Evolutionary conservation across 2,113 vertebrate species (phyloP).

Genomic region (Lepidothrix coronata): DNA sequence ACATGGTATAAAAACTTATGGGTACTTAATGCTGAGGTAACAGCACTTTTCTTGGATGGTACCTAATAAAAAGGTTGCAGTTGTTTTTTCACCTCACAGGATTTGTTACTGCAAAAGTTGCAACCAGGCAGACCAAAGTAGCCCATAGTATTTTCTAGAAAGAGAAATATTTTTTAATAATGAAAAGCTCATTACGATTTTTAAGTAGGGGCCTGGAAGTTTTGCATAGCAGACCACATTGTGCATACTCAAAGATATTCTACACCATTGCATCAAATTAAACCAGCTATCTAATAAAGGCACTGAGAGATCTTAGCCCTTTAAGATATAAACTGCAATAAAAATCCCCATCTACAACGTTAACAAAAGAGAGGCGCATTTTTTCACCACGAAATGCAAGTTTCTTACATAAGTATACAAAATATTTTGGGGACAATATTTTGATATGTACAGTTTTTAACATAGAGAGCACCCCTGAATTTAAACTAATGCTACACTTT

Average conservation of each 20-base stretch:
- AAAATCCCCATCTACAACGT: neutral
- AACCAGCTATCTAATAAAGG: neutral
- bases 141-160: neutral
- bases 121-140: neutral
- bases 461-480: neutral
- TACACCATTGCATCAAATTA: neutral
- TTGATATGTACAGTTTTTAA: neutral
- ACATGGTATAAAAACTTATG: neutral
- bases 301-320: neutral
- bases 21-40: neutral
- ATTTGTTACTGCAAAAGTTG: neutral
- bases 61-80: neutral
- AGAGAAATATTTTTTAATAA: neutral
- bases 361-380: neutral
- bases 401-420: neutral
- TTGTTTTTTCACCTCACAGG: neutral
- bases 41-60: neutral
- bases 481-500: neutral
- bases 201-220: neutral
- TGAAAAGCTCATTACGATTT: neutral
- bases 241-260: neutral
- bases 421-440: neutral
- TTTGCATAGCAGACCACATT: neutral
- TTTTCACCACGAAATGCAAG: neutral
- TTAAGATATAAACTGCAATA: neutral